phyloP scores from a whole-genome alignment of 2,113 vertebrate genomes.

The Seriola dumerili region DNA sequence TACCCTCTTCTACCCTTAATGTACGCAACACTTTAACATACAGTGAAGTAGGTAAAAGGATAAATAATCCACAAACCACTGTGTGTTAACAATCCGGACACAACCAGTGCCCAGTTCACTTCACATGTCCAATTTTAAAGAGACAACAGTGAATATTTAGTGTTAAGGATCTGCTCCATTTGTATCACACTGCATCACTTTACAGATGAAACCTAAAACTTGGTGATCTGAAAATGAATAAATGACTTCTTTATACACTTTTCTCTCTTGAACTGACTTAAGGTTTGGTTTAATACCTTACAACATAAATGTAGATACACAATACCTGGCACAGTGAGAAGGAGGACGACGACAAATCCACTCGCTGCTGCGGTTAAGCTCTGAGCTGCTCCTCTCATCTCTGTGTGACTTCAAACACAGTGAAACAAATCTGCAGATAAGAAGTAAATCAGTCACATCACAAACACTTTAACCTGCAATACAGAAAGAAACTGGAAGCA shows the following conservation, averaged over 20 bases:
- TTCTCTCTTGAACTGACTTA: no score
- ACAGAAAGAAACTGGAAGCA: not conserved
- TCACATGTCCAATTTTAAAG: no score
- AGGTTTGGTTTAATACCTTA: no score
- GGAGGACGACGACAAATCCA: conserved; percentile 20
- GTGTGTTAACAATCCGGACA: no score
- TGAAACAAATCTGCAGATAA: not conserved
- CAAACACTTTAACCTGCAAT: not conserved
- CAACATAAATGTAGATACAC: not conserved
- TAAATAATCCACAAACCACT: no score
- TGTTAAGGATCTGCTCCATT: no score
- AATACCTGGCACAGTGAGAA: conserved; percentile 31
- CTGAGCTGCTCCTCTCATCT: conserved; percentile 29
- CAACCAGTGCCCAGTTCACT: no score
- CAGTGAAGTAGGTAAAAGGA: no score
- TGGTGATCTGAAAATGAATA: not conserved
- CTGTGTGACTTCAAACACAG: not conserved
- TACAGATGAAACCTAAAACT: not conserved
- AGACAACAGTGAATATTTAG: no score
- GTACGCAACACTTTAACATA: no score
- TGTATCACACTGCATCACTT: not conserved
- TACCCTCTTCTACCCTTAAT: no score
- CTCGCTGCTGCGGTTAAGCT: not conserved
- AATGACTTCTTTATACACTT: no score
- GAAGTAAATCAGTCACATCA: not conserved